These are phyloP conservation scores for Platerodrilus igneus DNA, from an alignment of 2,888 invertebrate species.

Conservation along the genomic window DNA sequence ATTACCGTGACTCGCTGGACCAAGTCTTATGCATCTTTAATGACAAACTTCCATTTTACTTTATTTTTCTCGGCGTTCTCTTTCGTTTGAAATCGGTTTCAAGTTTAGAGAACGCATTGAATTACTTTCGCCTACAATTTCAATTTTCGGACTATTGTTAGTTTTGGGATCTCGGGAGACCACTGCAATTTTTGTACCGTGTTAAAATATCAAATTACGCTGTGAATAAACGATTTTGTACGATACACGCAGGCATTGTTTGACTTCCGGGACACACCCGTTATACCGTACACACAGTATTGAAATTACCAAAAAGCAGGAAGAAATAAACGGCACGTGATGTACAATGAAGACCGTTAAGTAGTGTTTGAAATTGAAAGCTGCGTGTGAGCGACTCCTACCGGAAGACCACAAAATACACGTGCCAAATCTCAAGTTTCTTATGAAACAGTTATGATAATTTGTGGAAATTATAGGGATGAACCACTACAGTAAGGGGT, in stretches of 20 bases:
- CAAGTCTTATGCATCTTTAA: too few species aligned
- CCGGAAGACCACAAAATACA: slow-evolving; percentile 5
- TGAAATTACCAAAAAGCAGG: slow-evolving; percentile 16
- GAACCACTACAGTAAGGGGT: slow-evolving; percentile 4
- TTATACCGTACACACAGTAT: slow-evolving; percentile 12
- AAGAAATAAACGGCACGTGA: slow-evolving; percentile 15
- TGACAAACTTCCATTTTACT: too few species aligned
- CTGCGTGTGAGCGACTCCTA: slow-evolving; percentile 11
- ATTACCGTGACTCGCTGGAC: too few species aligned
- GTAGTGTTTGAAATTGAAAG: slow-evolving; percentile 18
- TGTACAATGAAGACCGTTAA: slow-evolving; percentile 14
- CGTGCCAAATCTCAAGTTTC: slow-evolving; percentile 14
- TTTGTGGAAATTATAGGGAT: slow-evolving; percentile 13
- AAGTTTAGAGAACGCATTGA: too few species aligned
- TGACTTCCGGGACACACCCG: slow-evolving; percentile 18
- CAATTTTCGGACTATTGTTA: too few species aligned
- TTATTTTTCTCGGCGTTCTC: too few species aligned
- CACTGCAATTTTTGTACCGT: too few species aligned
- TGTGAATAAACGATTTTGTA: slow-evolving; percentile 1
- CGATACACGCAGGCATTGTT: slow-evolving; percentile 7
- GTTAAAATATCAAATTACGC: background rate
- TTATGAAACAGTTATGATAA: slow-evolving; percentile 13
- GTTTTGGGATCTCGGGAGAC: too few species aligned
- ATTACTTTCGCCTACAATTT: too few species aligned
- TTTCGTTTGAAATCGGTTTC: too few species aligned